Evolutionary conservation across 2,113 vertebrate genomes (phyloP).

Genomic region (Oryzias celebensis): DNA sequence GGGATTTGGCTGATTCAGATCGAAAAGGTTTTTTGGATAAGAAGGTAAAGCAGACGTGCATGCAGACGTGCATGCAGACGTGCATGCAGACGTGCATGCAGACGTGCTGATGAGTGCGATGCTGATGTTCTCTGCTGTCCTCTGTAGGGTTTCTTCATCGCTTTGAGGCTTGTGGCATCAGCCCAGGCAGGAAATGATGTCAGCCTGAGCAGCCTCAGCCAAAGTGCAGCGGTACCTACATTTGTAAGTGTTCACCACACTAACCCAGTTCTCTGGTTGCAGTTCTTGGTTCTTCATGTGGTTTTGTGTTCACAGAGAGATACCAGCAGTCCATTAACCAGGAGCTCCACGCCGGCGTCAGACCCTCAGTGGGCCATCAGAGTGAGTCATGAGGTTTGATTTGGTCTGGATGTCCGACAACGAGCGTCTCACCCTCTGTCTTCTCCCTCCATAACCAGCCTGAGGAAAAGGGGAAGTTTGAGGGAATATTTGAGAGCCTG

Average conservation of each 20-base stretch:
- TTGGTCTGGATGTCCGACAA: not conserved
- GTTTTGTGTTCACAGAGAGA: slow-evolving; percentile 81
- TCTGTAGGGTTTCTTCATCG: slow-evolving; percentile 89
- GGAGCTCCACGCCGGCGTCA: slow-evolving; percentile 63
- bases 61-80: slow-evolving; percentile 7
- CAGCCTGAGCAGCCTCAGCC: slow-evolving; percentile 80
- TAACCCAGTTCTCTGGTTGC: no score
- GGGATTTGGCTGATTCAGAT: slow-evolving; percentile 95
- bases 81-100: not conserved
- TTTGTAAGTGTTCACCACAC: slow-evolving; percentile 83
- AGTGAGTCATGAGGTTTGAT: slow-evolving; percentile 74
- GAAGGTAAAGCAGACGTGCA: slow-evolving; percentile 76
- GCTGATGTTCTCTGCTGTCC: not conserved
- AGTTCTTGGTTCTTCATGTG: no score
- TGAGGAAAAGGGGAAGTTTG: slow-evolving; percentile 95
- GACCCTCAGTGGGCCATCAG: slow-evolving; percentile 88
- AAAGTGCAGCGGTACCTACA: slow-evolving; percentile 85
- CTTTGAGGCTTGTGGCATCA: slow-evolving; percentile 89
- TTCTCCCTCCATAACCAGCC: slow-evolving; percentile 67
- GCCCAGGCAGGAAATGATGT: slow-evolving; percentile 93
- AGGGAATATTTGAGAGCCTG: slow-evolving; percentile 96
- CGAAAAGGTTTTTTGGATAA: slow-evolving; percentile 95
- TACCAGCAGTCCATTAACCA: slow-evolving; percentile 83
- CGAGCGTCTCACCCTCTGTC: not conserved
- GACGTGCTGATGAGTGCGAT: not conserved